These are phyloP conservation scores for Chaitophorus viminalis DNA, from an alignment of 2,888 invertebrate species.

Conservation along the genomic window DNA sequence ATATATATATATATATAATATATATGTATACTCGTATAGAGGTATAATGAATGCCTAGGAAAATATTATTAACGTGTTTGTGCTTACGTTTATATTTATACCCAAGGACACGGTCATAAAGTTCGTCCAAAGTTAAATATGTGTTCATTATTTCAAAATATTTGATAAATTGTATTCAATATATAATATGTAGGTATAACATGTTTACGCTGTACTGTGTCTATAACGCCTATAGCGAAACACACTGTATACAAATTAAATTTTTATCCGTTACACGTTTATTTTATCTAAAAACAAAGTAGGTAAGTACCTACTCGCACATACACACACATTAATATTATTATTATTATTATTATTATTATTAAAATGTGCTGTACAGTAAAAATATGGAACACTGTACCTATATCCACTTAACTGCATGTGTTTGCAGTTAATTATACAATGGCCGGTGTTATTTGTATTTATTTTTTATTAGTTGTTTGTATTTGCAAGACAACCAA, in stretches of 20 bases:
- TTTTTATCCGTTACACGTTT: constrained; percentile 16
- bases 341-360: too few species aligned
- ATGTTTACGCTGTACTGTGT: not conserved
- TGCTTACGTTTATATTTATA: not conserved
- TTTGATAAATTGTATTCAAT: not conserved
- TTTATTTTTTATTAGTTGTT: not conserved
- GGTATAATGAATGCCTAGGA: not conserved
- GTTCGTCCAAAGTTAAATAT: not conserved
- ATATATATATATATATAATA: too few species aligned
- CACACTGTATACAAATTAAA: constrained; percentile 13
- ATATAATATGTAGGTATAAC: not conserved
- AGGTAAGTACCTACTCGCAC: not conserved
- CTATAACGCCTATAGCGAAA: not conserved
- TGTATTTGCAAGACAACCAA: not conserved
- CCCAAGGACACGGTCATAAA: not conserved
- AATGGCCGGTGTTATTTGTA: not conserved
- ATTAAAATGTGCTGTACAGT: not conserved
- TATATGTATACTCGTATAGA: too few species aligned
- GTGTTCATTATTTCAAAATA: not conserved
- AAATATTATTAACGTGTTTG: not conserved
- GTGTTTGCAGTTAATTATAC: not conserved
- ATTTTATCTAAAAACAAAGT: not conserved
- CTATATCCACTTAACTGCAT: not conserved
- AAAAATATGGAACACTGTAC: constrained; percentile 7
- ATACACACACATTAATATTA: not conserved